These are phyloP conservation scores for Cybosia mesomella DNA, from an alignment of 2,888 invertebrate species.

Conservation along the genomic window DNA sequence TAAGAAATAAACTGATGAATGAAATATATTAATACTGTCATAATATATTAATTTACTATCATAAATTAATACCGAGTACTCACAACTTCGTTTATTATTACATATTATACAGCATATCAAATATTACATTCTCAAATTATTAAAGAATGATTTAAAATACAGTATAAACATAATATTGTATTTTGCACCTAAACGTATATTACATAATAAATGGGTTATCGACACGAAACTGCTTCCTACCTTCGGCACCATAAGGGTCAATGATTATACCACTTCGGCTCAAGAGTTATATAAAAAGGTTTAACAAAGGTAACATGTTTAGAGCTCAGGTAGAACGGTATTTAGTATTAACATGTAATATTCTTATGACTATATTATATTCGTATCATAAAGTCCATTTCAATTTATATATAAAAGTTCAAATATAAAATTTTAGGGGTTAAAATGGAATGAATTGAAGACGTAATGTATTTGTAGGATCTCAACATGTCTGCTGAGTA, in stretches of 20 bases:
- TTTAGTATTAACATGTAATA: no score
- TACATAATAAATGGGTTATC: not conserved
- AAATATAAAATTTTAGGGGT: not conserved
- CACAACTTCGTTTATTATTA: not conserved
- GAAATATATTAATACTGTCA: no score
- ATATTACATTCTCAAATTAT: slow-evolving; percentile 1
- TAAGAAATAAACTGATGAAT: not conserved
- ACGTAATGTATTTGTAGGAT: not conserved
- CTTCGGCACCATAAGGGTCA: no score
- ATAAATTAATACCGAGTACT: not conserved
- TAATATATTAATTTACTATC: no score
- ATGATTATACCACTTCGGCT: no score
- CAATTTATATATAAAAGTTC: no score
- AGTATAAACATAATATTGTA: not conserved
- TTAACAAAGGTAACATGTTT: not conserved
- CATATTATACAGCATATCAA: not conserved
- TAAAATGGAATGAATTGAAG: not conserved
- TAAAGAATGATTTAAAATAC: not conserved
- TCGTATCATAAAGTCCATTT: no score
- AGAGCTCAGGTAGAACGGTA: no score
- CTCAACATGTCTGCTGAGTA: not conserved
- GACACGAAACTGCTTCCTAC: no score
- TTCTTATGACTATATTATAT: no score
- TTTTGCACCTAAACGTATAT: not conserved
- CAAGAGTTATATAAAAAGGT: not conserved